Evolutionary conservation across 2,797 vertebrate species (phyloP).

Genomic region (Gila robusta): DNA sequence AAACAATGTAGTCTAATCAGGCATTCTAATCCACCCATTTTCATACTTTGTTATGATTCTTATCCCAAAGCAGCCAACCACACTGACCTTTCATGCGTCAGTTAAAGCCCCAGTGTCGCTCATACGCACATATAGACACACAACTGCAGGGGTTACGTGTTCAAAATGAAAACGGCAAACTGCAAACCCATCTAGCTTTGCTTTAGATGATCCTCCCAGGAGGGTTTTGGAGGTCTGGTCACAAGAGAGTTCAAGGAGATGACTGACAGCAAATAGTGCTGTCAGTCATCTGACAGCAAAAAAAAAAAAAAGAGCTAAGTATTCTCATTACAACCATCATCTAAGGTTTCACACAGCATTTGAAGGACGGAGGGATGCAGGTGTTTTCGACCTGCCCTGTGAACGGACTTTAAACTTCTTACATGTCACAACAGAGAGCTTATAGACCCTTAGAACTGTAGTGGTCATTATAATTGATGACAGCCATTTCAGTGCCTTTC

Average conservation of each 20-base stretch:
- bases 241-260: slow-evolving; percentile 36
- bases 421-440: slow-evolving; percentile 67
- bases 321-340: slow-evolving; percentile 59
- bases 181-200: slow-evolving; percentile 30
- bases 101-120: slow-evolving; percentile 29
- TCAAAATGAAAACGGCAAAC: slow-evolving; percentile 27
- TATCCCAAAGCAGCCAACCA: slow-evolving; percentile 17
- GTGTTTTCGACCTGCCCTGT: slow-evolving; percentile 60
- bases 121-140: slow-evolving; percentile 21
- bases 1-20: slow-evolving; percentile 5
- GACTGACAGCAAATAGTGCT: slow-evolving; percentile 40
- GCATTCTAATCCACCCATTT: slow-evolving; percentile 22
- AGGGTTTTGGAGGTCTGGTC: slow-evolving; percentile 10
- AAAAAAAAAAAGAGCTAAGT: slow-evolving; percentile 56
- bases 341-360: slow-evolving; percentile 67
- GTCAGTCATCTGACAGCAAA: too few relatives aligned
- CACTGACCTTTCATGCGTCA: slow-evolving; percentile 15
- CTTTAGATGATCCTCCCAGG: slow-evolving; percentile 27
- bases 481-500: slow-evolving; percentile 69
- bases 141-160: slow-evolving; percentile 48
- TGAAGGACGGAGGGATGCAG: slow-evolving; percentile 62
- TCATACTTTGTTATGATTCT: slow-evolving; percentile 35
- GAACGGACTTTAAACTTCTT: slow-evolving; percentile 64
- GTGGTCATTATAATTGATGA: slow-evolving; percentile 68
- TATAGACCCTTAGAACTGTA: slow-evolving; percentile 58